These are phyloP conservation scores for Sandelia bainsii DNA, from an alignment of 2,797 vertebrate species.

Conservation along the genomic window DNA sequence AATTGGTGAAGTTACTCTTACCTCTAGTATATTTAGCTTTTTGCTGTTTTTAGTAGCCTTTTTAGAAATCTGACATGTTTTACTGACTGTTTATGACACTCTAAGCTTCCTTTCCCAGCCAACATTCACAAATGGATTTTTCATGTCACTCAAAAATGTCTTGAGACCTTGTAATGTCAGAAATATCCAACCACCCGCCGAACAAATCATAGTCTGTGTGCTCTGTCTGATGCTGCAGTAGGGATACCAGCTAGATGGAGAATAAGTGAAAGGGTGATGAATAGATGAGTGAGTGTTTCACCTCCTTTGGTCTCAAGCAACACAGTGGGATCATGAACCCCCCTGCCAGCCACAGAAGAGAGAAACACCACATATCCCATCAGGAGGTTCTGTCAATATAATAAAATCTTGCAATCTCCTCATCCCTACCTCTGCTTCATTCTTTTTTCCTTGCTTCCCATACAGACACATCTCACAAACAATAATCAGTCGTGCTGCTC, in stretches of 20 bases:
- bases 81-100: background rate
- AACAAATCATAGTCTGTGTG: background rate
- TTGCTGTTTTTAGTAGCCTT: background rate
- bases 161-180: conserved; percentile 11
- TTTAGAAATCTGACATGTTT: conserved; percentile 12
- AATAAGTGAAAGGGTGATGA: conserved; percentile 35
- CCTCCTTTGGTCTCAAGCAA: conserved; percentile 24
- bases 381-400: conserved; percentile 55
- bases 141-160: conserved; percentile 27
- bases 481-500: conserved; percentile 61
- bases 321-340: conserved; percentile 50
- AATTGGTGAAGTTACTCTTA: background rate
- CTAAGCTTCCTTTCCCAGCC: conserved; percentile 12
- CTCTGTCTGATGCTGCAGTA: background rate
- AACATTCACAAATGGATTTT: conserved; percentile 12
- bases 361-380: conserved; percentile 49
- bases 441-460: conserved; percentile 26
- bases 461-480: conserved; percentile 59
- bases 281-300: conserved; percentile 30
- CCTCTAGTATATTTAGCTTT: background rate
- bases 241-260: background rate
- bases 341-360: conserved; percentile 39
- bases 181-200: background rate
- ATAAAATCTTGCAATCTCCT: conserved; percentile 55
- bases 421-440: conserved; percentile 7